Conservation (phyloP, 2,113 vertebrate genomes). For the Atherinomorus stipes region DNA sequence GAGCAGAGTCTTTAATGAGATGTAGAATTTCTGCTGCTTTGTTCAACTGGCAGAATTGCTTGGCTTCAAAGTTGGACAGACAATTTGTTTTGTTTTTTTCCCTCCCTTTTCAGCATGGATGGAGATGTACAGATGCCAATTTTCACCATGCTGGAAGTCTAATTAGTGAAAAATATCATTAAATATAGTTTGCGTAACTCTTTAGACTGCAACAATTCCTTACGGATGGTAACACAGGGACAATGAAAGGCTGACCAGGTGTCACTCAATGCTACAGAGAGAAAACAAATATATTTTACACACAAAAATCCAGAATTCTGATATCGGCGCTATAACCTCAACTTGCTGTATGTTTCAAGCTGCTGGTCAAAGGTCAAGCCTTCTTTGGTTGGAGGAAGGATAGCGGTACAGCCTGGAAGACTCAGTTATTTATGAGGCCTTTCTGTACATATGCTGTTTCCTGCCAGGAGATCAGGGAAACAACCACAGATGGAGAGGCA, state of each 20-base stretch:
- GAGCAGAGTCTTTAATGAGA: constrained; percentile 27
- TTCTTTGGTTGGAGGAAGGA: constrained; percentile 40
- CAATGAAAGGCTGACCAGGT: too few species aligned
- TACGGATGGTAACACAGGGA: too few species aligned
- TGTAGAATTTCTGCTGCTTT: neutral
- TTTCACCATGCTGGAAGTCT: neutral
- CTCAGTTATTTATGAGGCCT: constrained; percentile 71
- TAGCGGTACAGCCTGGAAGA: constrained; percentile 50
- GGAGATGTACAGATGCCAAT: neutral
- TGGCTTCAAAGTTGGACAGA: constrained; percentile 12
- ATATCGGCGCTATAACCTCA: neutral
- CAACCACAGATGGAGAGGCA: constrained; percentile 53
- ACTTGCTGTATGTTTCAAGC: constrained; percentile 21
- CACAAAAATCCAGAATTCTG: neutral
- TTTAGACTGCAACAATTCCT: too few species aligned
- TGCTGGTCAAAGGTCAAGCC: constrained; percentile 44
- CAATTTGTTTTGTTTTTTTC: neutral
- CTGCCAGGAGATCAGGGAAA: constrained; percentile 49
- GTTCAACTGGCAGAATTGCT: constrained; percentile 6
- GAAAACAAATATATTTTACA: neutral
- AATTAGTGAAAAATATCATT: too few species aligned
- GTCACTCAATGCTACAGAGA: too few species aligned
- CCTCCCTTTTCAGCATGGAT: neutral
- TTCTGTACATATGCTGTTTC: constrained; percentile 50
- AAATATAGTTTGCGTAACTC: too few species aligned